phyloP scores from a whole-genome alignment of 2,888 invertebrate genomes.

The Cremastinae sp. region DNA sequence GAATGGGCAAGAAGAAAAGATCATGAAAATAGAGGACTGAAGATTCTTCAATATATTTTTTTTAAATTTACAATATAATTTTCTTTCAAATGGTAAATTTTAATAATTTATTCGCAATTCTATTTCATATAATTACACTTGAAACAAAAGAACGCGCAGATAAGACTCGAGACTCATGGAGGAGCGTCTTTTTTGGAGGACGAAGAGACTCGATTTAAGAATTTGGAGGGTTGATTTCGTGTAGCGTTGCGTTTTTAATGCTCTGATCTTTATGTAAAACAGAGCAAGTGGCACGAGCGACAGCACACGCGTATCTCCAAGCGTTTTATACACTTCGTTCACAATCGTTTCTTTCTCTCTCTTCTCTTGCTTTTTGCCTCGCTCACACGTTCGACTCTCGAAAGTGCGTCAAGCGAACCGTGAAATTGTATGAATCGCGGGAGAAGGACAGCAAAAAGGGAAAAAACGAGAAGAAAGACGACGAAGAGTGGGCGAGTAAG shows the following conservation, averaged over 20 bases:
- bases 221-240: constrained; percentile 73
- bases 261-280: constrained; percentile 81
- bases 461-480: constrained; percentile 59
- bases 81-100: too few species aligned
- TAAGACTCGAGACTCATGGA: constrained; percentile 37
- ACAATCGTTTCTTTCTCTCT: constrained; percentile 7
- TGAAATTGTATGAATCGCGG: constrained; percentile 80
- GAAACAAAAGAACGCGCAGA: constrained; percentile 34
- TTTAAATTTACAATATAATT: too few species aligned
- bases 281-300: constrained; percentile 69
- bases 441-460: constrained; percentile 67
- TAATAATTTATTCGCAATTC: too few species aligned
- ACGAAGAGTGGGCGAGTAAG: constrained; percentile 63
- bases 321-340: constrained; percentile 18
- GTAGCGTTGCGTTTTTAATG: constrained; percentile 79
- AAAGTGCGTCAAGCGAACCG: constrained; percentile 78
- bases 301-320: constrained; percentile 54
- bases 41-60: too few species aligned
- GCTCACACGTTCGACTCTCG: constrained; percentile 63
- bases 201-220: constrained; percentile 39
- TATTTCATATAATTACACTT: constrained; percentile 37
- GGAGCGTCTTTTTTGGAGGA: constrained; percentile 18
- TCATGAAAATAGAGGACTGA: too few species aligned
- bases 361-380: constrained; percentile 19
- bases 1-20: too few species aligned